A percentile compares a stretch with the other conserved stretches of the same genome.
phyloP scores from a whole-genome alignment of 2,888 invertebrate species.

The Saturnia japonica region DNA sequence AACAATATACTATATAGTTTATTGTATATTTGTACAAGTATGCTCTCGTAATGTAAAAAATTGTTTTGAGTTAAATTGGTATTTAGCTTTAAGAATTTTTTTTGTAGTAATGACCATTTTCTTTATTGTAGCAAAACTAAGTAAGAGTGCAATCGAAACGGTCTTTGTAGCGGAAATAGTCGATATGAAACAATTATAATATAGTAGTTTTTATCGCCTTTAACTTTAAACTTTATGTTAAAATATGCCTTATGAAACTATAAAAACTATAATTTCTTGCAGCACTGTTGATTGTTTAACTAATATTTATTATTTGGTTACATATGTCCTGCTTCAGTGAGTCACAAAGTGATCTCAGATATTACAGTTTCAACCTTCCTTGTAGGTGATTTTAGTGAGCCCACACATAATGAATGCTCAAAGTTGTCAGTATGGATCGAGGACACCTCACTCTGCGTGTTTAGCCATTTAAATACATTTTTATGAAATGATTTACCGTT shows the following conservation, averaged over 20 bases:
- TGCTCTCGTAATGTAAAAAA: too few species aligned
- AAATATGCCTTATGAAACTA: not conserved
- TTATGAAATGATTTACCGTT: conserved; percentile 25
- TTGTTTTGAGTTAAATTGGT: too few species aligned
- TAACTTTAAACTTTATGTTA: not conserved
- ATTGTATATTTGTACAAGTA: too few species aligned
- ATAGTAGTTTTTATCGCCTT: too few species aligned
- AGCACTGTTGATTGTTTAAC: not conserved
- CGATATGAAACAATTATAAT: too few species aligned
- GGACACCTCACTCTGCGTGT: conserved; percentile 28
- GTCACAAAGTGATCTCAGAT: conserved; percentile 59
- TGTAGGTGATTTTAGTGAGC: conserved; percentile 37
- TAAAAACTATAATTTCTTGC: not conserved
- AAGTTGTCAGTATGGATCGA: conserved; percentile 39
- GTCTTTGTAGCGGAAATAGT: too few species aligned
- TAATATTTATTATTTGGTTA: not conserved
- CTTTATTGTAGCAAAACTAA: too few species aligned
- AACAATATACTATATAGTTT: too few species aligned
- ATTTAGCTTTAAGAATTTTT: too few species aligned
- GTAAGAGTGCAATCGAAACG: too few species aligned
- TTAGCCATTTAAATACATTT: conserved; percentile 20
- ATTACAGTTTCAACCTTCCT: conserved; percentile 64
- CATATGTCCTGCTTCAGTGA: conserved; percentile 36
- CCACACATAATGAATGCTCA: conserved; percentile 17
- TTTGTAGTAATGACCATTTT: too few species aligned